Evolutionary conservation across 2,888 invertebrate genomes (phyloP), one percentile per base, ranked within the genome.

Genomic region (Hetaerina titia): DNA sequence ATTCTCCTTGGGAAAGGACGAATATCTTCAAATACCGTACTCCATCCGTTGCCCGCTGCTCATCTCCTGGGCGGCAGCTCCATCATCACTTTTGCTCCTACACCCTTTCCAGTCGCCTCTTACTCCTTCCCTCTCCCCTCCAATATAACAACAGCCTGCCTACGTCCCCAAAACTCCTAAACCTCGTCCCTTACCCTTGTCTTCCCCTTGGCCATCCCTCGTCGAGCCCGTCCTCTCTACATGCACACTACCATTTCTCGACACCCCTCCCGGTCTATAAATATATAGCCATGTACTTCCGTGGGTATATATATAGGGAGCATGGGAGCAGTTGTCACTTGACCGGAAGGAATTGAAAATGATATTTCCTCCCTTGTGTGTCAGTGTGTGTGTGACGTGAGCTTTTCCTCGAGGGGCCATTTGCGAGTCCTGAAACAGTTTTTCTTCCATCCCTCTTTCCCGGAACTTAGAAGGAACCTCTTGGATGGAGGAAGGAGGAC

Each of bases 301-400:
- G 81, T 15, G 2, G 13, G n/a, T 22, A 31, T 31, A 31, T 81
- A 81, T 81, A 15, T 81, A 31, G 11, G 31, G 25, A 60, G 60
- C 5, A 31, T 64, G 56, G 69, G 60, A 92, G 69, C 69, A 90
- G 90, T 64, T 69, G 64, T 56, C 92, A 69, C 69, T 69, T 92
- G 92, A 92, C 92, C 92, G 92, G 92, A 92, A 92, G 92, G 92
- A 92, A 69, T 69, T 92, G 92, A 92, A 92, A 92, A 92, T 92
- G 92, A 92, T 92, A 92, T 92, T 92, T 92, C 92, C 63, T 60
- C 31, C 63, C 63, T 31, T 57, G 64, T 63, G 25, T 90, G 64
- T n/a, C 22, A 17, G 60, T 60, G 60, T 11, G 60, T 60, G 60
- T 60, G 60, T 81, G 31, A 31, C 31, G 81, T 25, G 81, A 81